Evolutionary conservation across 2,113 vertebrate species (phyloP), one percentile per base, ranked within the genome.

Genomic region (Scortum barcoo): DNA sequence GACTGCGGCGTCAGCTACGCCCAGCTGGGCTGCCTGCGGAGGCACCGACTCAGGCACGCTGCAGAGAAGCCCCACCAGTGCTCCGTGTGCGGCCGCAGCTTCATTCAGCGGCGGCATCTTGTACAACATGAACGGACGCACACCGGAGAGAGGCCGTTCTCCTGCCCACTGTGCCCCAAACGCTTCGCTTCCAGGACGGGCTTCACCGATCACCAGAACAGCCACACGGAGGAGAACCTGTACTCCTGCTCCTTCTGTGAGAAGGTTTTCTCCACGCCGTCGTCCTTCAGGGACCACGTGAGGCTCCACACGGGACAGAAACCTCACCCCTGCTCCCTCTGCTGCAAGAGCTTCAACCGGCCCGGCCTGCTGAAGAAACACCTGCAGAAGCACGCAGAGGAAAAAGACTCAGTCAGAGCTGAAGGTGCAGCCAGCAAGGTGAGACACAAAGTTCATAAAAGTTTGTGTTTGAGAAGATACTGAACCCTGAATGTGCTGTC

Each of bases 261-360:
- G 44, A 92, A 90, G 80, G 69, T 48, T 0, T 92, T 92, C 88
- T 72, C 82, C 80, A 89, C 91, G 1, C 61, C 83, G 1, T 89
- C 91, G 5, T 86, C 91, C 44, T 81, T 81, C 72, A 79, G 89
- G 51, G 91, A 92, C 22, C 91, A 92, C 2, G 76, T 72, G 2
- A 76, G 85, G 63, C 67, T 88, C 20, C 91, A 92, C 87, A 88
- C 86, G 0, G 91, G 91, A 10, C 65, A 70, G 76, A 88, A 86
- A 22, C 81, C 69, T 0, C 91, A 92, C 74, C 78, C 66, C 54
- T 92, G 91, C 76, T 68, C 84, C 7, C 67, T 89, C 28, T 92
- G 91, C 26, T 13, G 53, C 56, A 88, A 76, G 57, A 92, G 89
- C 89, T 91, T 92, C 86, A 92, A 92, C 86, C 87, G 91, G 4